Percentiles rank a stretch among this genome's conserved stretches.
Evolutionary conservation across 2,888 invertebrate species (phyloP).

Genomic region (Dasysyrphus albostriatus): DNA sequence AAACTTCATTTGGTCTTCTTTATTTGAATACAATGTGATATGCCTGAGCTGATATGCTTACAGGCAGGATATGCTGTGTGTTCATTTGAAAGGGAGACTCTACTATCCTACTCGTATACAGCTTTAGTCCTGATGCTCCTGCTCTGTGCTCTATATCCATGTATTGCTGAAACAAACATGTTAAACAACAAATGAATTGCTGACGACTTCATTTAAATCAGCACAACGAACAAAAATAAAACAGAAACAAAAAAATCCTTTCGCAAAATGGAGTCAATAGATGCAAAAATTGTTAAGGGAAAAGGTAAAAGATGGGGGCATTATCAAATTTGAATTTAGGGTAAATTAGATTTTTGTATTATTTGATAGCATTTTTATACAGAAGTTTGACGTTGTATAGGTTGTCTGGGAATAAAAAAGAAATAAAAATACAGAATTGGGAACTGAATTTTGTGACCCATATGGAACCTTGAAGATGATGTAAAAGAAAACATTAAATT

Average conservation of each 20-base stretch:
- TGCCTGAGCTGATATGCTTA: slow-evolving; percentile 16
- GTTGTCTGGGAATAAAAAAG: too few species aligned
- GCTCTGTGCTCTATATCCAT: background rate
- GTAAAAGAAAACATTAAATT: too few species aligned
- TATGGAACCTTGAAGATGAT: too few species aligned
- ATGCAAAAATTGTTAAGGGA: slow-evolving; percentile 6
- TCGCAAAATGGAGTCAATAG: slow-evolving; percentile 32
- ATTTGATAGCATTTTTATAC: too few species aligned
- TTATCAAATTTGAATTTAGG: background rate
- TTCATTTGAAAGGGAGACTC: background rate
- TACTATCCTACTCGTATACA: background rate
- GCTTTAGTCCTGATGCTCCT: background rate
- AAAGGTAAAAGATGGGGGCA: background rate
- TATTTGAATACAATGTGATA: slow-evolving; percentile 66
- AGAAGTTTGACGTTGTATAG: too few species aligned
- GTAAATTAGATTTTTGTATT: background rate
- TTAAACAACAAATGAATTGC: slow-evolving; percentile 70
- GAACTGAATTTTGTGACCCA: too few species aligned
- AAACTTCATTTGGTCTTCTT: slow-evolving; percentile 37
- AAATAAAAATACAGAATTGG: too few species aligned
- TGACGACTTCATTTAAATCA: slow-evolving; percentile 67
- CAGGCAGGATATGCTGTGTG: slow-evolving; percentile 9
- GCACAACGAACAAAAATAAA: slow-evolving; percentile 26
- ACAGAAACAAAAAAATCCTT: slow-evolving; percentile 14
- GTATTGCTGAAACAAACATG: slow-evolving; percentile 44